Evolutionary conservation across 2,113 vertebrate species (phyloP), one percentile per base, ranked within the genome.

Genomic region (Cynoglossus semilaevis): DNA sequence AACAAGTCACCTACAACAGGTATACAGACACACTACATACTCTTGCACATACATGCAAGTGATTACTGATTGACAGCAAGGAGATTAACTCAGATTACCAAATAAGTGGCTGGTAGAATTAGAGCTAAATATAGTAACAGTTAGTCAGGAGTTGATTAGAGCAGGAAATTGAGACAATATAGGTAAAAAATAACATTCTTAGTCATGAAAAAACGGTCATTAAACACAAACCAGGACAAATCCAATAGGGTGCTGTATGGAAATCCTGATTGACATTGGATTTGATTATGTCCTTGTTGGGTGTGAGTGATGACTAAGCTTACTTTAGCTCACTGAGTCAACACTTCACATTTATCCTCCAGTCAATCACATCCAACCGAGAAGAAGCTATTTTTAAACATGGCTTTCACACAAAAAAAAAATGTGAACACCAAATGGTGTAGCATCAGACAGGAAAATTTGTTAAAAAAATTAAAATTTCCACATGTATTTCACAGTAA

Each of bases 51-150:
- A 9, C 1, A 58, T 67, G 12, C 3, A 61, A 60, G 46, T 61
- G 54, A 68, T 22, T 44, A 59, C 51, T 77, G 73, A 76, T 43
- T 77, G 64, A 79, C 78, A 80, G 80, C 77, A 79, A 84, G 79
- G 79, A 77, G 43, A 54, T 42, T 29, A 3, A 61, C 51, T 51
- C 43, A 1, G 57, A 63, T 47, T 59, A 18, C 19, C 38, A 56
- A 70, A 74, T 68, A 29, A 65, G 57, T 34, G 70, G 56, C n/a
- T 35, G 8, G 47, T 53, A 67, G 29, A 58, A 67, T 18, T 57
- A 19, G 42, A 67, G 62, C 57, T 40, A 69, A 70, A 82, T 63
- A 78, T 61, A 76, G 79, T 51, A 29, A 29, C 22, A 4, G 22
- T 29, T 29, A 6, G 22, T 29, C 22, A 29, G 3, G 22, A 29